These are phyloP conservation scores for Solea solea DNA, from an alignment of 2,113 vertebrate species.

Conservation along the genomic window DNA sequence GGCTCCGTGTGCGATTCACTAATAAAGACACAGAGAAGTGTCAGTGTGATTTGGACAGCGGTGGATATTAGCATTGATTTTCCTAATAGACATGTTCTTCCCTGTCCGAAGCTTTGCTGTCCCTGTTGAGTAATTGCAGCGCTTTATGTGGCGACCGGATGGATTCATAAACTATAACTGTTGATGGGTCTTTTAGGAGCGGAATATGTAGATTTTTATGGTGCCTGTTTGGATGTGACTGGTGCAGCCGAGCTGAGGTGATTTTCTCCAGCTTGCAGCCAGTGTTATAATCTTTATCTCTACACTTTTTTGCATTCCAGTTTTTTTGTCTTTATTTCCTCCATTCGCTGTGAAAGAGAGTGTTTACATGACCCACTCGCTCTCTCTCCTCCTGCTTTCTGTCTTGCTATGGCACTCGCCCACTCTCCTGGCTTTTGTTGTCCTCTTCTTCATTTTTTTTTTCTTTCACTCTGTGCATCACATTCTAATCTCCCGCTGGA, in stretches of 20 bases:
- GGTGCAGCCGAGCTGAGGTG: conserved; percentile 36
- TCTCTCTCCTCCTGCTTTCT: conserved; percentile 46
- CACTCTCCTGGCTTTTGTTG: conserved; percentile 65
- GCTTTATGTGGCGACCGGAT: conserved; percentile 9
- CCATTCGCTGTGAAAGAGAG: conserved; percentile 24
- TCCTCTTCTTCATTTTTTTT: conserved; percentile 52
- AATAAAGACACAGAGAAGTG: conserved; percentile 46
- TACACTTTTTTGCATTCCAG: background rate
- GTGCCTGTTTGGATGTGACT: background rate
- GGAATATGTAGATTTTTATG: conserved; percentile 2
- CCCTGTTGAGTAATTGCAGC: conserved; percentile 31
- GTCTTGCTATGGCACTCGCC: conserved; percentile 52
- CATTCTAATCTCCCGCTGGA: conserved; percentile 69
- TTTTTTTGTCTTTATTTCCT: conserved; percentile 36
- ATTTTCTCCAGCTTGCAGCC: conserved; percentile 35
- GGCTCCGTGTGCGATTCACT: conserved; percentile 14
- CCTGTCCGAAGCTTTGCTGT: conserved; percentile 22
- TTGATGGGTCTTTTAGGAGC: conserved; percentile 1
- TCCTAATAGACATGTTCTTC: conserved; percentile 54
- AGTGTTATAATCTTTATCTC: conserved; percentile 49
- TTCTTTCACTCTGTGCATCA: conserved; percentile 36
- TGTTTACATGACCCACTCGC: conserved; percentile 42
- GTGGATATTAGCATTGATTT: conserved; percentile 67
- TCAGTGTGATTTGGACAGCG: conserved; percentile 36
- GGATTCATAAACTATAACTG: conserved; percentile 22